Evolutionary conservation across 1,140 invertebrate species (phyloP).

Genomic region (Sipha flava): DNA sequence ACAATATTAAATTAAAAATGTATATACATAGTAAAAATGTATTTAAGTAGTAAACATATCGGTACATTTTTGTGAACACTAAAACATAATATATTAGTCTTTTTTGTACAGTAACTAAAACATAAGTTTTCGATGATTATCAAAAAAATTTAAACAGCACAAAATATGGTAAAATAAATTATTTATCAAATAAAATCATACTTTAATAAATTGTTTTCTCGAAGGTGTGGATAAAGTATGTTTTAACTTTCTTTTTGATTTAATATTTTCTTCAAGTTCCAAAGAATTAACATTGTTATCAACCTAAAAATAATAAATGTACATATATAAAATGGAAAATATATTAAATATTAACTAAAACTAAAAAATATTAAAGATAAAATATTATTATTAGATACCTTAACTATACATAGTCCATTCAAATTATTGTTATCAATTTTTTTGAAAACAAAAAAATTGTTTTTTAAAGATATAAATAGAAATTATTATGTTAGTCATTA

Average conservation of each 20-base stretch:
- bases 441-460: neutral
- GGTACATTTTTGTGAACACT: neutral
- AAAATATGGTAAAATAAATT: neutral
- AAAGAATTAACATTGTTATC: neutral
- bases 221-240: neutral
- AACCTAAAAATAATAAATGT: neutral
- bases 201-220: constrained; percentile 17
- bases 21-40: neutral
- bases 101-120: neutral
- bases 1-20: neutral
- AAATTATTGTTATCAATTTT: neutral
- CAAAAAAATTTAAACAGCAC: neutral
- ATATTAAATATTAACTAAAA: neutral
- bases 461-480: neutral
- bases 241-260: neutral
- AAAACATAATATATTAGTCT: neutral
- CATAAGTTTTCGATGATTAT: neutral
- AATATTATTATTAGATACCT: neutral
- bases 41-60: neutral
- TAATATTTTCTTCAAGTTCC: neutral
- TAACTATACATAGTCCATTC: neutral
- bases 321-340: neutral
- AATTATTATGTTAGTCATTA: too few species aligned
- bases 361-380: neutral
- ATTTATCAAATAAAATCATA: neutral